Percentiles rank a stretch among this genome's conserved stretches.
Evolutionary conservation across 92 coral and sea anemone species (phyloP).

Genomic region (Porites evermanni): DNA sequence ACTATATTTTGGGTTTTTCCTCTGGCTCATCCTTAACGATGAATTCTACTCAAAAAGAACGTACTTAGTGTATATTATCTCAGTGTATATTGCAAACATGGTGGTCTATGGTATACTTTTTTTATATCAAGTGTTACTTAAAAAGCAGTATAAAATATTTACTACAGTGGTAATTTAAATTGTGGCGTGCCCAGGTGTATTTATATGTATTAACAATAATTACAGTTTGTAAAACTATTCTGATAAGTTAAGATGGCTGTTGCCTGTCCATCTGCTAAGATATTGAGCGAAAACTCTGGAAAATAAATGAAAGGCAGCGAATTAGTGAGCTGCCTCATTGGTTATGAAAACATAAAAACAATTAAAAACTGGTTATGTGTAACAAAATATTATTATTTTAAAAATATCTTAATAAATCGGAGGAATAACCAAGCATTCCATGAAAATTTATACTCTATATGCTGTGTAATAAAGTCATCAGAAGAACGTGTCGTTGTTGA

Average conservation of each 20-base stretch:
- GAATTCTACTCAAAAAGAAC: no score
- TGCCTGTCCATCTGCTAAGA: conserved; percentile 65
- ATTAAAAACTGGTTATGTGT: no score
- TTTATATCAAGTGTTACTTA: background rate
- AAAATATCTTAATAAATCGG: no score
- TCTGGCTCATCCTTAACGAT: no score
- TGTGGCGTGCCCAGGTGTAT: background rate
- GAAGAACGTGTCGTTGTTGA: no score
- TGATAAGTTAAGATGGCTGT: conserved; percentile 50
- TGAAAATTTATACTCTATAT: no score
- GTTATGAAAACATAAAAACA: background rate
- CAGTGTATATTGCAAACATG: background rate
- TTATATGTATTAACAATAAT: background rate
- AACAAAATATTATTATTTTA: no score
- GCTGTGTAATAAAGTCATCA: no score
- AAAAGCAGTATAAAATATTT: background rate
- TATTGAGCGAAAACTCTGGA: conserved; percentile 76
- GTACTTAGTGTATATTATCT: no score
- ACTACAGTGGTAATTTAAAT: background rate
- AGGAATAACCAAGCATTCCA: no score
- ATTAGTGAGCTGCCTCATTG: no score
- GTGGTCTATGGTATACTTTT: background rate
- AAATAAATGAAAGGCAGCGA: background rate
- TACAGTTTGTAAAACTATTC: conserved; percentile 4
- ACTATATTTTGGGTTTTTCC: no score